Percentiles rank a stretch among this genome's conserved stretches.
phyloP scores from a whole-genome alignment of 2,888 invertebrate species.

The Laothoe populi region DNA sequence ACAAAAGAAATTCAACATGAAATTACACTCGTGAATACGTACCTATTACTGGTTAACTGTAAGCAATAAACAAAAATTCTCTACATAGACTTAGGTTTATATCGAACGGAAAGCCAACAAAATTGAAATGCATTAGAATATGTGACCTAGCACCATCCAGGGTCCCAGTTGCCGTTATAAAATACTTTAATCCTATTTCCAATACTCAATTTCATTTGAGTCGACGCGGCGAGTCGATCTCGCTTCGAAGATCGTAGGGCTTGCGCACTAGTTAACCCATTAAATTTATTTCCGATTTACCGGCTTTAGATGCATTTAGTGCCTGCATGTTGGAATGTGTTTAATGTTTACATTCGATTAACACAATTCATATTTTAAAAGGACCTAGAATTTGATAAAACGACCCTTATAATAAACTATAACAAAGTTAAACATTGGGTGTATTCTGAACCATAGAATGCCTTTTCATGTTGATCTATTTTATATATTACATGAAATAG shows the following conservation, averaged over 20 bases:
- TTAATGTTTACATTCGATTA: background rate
- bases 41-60: background rate
- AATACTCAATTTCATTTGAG: slow-evolving; percentile 50
- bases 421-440: too few species aligned
- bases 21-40: too few species aligned
- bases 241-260: slow-evolving; percentile 40
- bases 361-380: background rate
- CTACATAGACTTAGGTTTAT: slow-evolving; percentile 9
- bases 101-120: slow-evolving; percentile 33
- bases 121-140: slow-evolving; percentile 39
- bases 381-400: too few species aligned
- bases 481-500: too few species aligned
- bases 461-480: too few species aligned
- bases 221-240: slow-evolving; percentile 40
- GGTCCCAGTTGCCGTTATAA: slow-evolving; percentile 48
- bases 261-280: slow-evolving; percentile 47
- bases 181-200: slow-evolving; percentile 53
- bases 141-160: slow-evolving; percentile 35
- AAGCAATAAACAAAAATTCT: background rate
- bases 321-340: background rate
- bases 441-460: too few species aligned
- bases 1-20: too few species aligned
- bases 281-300: slow-evolving; percentile 47
- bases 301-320: background rate
- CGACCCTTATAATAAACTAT: background rate